Evolutionary conservation across 1,140 invertebrate genomes (phyloP).

Genomic region (Holcopasites calliopsidis): DNA sequence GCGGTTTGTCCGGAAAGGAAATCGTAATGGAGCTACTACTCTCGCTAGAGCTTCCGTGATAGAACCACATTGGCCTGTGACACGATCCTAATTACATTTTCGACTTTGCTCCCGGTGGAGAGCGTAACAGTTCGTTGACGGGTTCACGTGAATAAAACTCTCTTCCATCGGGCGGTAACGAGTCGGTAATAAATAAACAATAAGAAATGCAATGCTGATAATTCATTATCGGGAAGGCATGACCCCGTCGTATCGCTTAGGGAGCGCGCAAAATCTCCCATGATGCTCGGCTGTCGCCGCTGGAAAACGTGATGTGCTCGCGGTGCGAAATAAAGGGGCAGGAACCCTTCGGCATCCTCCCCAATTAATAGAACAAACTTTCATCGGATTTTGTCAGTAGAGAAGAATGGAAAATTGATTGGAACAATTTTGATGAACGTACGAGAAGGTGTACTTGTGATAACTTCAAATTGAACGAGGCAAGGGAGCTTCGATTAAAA

Average conservation of each 20-base stretch:
- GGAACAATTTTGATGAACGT: too few species aligned
- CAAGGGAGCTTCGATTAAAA: too few species aligned
- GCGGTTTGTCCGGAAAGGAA: background rate
- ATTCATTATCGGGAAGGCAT: conserved; percentile 62
- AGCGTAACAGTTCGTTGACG: conserved; percentile 3
- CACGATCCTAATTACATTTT: conserved; percentile 20
- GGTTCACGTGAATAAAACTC: conserved; percentile 32
- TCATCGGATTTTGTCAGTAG: too few species aligned
- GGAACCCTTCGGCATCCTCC: too few species aligned
- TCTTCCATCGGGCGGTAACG: conserved; percentile 12
- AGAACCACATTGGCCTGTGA: background rate
- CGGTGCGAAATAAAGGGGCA: background rate
- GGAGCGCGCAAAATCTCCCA: conserved; percentile 23
- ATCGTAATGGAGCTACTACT: background rate
- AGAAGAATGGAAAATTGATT: too few species aligned
- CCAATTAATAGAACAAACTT: background rate
- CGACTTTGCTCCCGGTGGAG: background rate
- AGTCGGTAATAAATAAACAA: conserved; percentile 62
- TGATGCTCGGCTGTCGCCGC: background rate
- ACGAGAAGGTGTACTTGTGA: too few species aligned
- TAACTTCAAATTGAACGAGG: too few species aligned
- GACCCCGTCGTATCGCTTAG: conserved; percentile 60
- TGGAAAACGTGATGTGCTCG: conserved; percentile 13
- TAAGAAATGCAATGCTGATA: conserved; percentile 62
- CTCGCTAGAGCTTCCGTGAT: background rate